Conservation (phyloP, 2,797 vertebrate genomes). For the Heliangelus exortis region DNA sequence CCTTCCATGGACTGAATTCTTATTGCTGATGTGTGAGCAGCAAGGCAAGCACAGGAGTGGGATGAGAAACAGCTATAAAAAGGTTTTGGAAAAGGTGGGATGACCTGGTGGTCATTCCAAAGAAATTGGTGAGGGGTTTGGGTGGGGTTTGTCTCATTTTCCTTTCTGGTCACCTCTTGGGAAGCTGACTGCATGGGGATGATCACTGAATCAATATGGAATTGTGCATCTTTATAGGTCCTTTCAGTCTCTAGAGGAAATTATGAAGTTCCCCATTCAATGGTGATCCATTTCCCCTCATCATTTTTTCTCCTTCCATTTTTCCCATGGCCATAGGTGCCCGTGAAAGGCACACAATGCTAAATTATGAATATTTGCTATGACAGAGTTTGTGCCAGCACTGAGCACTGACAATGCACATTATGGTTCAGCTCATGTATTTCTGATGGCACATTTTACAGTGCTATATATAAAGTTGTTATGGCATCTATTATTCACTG, state of each 20-base stretch:
- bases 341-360: not conserved
- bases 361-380: conserved; percentile 23
- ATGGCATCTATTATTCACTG: conserved; percentile 74
- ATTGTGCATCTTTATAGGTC: not conserved
- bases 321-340: conserved; percentile 13
- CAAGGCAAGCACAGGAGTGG: not conserved
- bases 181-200: not conserved
- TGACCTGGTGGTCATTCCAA: not conserved
- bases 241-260: not conserved
- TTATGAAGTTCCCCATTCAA: not conserved
- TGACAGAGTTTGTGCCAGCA: conserved; percentile 29
- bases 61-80: not conserved
- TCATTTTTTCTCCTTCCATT: not conserved
- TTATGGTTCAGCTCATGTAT: conserved; percentile 59
- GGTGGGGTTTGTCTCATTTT: not conserved
- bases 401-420: conserved; percentile 64
- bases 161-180: not conserved
- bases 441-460: conserved; percentile 70
- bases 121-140: not conserved
- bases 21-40: not conserved
- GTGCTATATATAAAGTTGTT: conserved; percentile 71
- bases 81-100: not conserved
- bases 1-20: not conserved
- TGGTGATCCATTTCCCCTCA: not conserved
- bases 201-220: not conserved